These are phyloP conservation scores for Mamestra brassicae DNA, from an alignment of 2,888 invertebrate genomes.

Conservation along the genomic window DNA sequence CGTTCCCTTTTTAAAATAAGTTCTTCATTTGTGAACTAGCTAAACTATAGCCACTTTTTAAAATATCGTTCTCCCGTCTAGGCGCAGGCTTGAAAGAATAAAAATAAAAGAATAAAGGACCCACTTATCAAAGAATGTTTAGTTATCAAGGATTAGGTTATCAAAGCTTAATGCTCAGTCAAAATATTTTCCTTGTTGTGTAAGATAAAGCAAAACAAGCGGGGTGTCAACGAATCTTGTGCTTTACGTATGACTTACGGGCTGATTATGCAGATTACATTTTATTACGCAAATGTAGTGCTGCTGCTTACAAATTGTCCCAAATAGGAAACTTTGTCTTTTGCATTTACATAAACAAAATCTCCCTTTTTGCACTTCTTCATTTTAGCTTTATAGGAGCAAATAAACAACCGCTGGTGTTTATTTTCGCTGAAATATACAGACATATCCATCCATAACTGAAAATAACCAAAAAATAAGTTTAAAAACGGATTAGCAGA, in stretches of 20 bases:
- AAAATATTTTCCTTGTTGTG: slow-evolving; percentile 63
- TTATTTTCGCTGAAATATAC: slow-evolving; percentile 4
- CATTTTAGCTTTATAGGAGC: slow-evolving; percentile 1
- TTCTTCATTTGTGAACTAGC: slow-evolving; percentile 13
- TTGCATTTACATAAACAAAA: slow-evolving; percentile 32
- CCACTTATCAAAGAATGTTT: slow-evolving; percentile 61
- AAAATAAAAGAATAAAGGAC: slow-evolving; percentile 25
- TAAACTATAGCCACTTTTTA: not conserved
- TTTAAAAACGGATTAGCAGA: too few species aligned
- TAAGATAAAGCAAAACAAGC: slow-evolving; percentile 43
- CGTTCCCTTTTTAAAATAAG: slow-evolving; percentile 58
- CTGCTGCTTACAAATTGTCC: slow-evolving; percentile 81
- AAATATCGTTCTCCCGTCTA: not conserved
- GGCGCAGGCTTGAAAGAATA: not conserved
- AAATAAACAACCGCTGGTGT: too few species aligned
- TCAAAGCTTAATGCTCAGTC: slow-evolving; percentile 46
- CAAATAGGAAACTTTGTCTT: slow-evolving; percentile 68
- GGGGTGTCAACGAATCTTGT: slow-evolving; percentile 68
- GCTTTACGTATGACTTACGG: slow-evolving; percentile 76
- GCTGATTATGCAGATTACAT: slow-evolving; percentile 79
- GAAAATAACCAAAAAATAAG: too few species aligned
- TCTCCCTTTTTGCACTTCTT: slow-evolving; percentile 10
- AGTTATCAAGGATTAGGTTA: slow-evolving; percentile 57
- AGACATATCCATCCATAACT: too few species aligned
- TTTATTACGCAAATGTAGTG: slow-evolving; percentile 79